Base-by-base conservation (phyloP, 2,797 vertebrate species). In the Notolabrus celidotus region DNA sequence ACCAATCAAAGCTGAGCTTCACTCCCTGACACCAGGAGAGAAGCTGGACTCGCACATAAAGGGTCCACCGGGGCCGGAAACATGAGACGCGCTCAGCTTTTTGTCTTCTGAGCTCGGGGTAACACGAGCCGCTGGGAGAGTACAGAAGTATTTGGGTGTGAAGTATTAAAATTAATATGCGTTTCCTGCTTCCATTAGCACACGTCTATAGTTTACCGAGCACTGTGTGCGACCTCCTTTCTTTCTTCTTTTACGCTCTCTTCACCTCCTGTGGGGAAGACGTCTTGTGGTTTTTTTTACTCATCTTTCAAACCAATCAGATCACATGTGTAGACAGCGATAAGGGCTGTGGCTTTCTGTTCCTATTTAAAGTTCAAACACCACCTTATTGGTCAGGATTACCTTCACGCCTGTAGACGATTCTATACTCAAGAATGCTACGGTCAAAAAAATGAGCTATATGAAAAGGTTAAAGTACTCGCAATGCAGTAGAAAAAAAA, bases 121-220 rank as follows among this genome's bases (percentile, higher is more conserved):
- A 93, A 92, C 68, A 87, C 85, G 90, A 93, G 82, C 82, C 84
- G 70, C 74, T 79, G 81, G 81, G 71, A 92, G 83, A 87, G 67
- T 46, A 83, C 80, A 90, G 88, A 93, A 90, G 82, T 82, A 90
- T 94, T 92, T 93, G 83, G 85, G 89, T 91, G 93, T 83, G 86
- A 92, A 84, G 82, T 87, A 64, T 93, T 92, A 90, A 92, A 94
- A 92, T 88, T 74, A 92, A 92, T 87, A 91, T 85, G 74, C 57
- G 73, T 88, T 93, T 92, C 77, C 68, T 91, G 78, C 81, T 91
- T 88, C 83, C 81, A 90, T 90, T 92, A 91, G 63, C 39, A 65
- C 39, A 47, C 17, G 6, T 90, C 85, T 55, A 70, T 62, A 23
- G 39, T 78, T 67, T 39, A 52, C 20, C 49, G 43, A 10, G 1